Conservation (phyloP, 2,113 vertebrate genomes). For the Poeciliopsis occidentalis region DNA sequence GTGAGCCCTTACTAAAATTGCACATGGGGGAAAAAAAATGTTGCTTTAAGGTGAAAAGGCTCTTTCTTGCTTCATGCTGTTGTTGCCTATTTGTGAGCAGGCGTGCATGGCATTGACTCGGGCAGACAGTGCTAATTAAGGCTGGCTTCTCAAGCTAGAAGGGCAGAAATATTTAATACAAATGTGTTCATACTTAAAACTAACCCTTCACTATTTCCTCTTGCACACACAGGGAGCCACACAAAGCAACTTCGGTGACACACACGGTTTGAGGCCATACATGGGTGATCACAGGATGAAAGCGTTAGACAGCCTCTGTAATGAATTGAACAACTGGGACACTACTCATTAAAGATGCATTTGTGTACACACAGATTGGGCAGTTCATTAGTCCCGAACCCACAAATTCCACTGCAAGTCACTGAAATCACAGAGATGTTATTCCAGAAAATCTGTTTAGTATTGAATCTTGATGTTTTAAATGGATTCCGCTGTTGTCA, state of each 20-base stretch:
- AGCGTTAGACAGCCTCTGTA: conserved; percentile 60
- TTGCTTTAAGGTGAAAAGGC: conserved; percentile 50
- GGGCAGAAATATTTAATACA: conserved; percentile 65
- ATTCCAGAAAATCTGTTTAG: conserved; percentile 49
- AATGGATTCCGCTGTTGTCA: conserved; percentile 20
- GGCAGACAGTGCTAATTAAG: conserved; percentile 73
- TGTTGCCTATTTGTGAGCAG: conserved; percentile 60
- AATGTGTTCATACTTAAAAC: conserved; percentile 53
- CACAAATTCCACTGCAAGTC: conserved; percentile 30
- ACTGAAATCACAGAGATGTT: conserved; percentile 44
- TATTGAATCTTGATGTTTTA: conserved; percentile 39
- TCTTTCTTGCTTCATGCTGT: conserved; percentile 55
- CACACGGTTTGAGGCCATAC: conserved; percentile 48
- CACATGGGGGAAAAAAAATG: conserved; percentile 48
- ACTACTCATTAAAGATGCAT: conserved; percentile 71
- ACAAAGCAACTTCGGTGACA: conserved; percentile 52
- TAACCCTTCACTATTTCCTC: neutral
- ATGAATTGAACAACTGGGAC: conserved; percentile 76
- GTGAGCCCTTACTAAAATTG: conserved; percentile 63
- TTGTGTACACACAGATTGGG: conserved; percentile 47
- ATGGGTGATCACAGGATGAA: conserved; percentile 58
- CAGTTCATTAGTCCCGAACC: conserved; percentile 58
- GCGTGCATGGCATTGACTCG: conserved; percentile 65
- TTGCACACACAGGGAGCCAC: conserved; percentile 11
- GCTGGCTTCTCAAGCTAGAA: conserved; percentile 64